Evolutionary conservation across 2,797 vertebrate species (phyloP), one percentile per base, ranked within the genome.

Genomic region (Epinephelus coioides): DNA sequence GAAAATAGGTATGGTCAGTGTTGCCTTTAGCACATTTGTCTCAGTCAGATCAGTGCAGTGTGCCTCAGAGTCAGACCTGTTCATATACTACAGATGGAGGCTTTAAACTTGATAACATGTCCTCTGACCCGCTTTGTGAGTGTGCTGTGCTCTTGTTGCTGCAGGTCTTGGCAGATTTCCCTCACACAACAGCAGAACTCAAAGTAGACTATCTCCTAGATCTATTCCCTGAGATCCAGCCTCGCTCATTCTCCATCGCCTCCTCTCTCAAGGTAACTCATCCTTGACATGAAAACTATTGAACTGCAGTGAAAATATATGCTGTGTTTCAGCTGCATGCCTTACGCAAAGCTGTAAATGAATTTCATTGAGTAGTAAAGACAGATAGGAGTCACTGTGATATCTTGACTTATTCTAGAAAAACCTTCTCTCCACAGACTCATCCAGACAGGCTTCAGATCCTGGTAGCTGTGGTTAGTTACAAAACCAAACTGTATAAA

Each of bases 211-310:
- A 97, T 70, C 95, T 99, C 61, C 85, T 98, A 40, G 98, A 99
- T 75, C 96, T 99, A 34, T 95, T 99, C 84, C 97, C 98, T 0
- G 94, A 90, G 78, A 97, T 99, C 85, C 96, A 97, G 73, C 96
- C 98, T 0, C 96, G 98, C 0, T 96, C 97, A 2, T 99, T 99
- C 89, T 99, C 98, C 85, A 98, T 99, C 0, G 96, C 98, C 50
- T 98, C 97, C 34, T 98, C 98, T 1, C 44, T 95, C 30, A 82
- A 94, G 96, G 98, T 99, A 91, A 64, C 85, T 44, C 62, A 2
- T 55, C 18, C 11, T 25, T 34, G 30, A 34, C 23, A 6, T 2
- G 23, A 50, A 15, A 17, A 6, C 17, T 49, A 5, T n/a, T 23
- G 7, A 34, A 30, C 27, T 43, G 6, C 34, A 46, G 2, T 21